phyloP scores from a whole-genome alignment of 1,140 invertebrate species.

The Heliconius nattereri region DNA sequence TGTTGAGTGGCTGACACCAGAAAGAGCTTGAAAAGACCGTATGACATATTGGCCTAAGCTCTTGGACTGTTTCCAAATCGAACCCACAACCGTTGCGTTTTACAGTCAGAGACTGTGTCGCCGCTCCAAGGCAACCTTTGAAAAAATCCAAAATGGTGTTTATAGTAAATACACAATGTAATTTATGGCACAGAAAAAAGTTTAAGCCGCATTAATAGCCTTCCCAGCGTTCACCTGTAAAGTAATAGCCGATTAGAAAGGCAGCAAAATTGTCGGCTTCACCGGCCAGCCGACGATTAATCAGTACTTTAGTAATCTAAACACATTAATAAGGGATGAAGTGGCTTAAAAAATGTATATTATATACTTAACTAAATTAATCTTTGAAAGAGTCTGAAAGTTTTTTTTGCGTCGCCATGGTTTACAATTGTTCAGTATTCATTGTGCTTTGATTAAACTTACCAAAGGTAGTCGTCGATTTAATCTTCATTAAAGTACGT shows the following conservation, averaged over 20 bases:
- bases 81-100: too few species aligned
- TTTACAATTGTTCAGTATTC: neutral
- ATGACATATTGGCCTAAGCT: too few species aligned
- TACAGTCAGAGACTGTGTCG: too few species aligned
- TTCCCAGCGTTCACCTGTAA: slow-evolving; percentile 7
- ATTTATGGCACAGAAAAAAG: slow-evolving; percentile 4
- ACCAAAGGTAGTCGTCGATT: neutral
- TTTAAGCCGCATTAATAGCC: slow-evolving; percentile 22
- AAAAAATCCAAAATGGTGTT: too few species aligned
- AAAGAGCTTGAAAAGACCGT: too few species aligned
- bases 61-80: too few species aligned
- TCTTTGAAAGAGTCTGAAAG: neutral
- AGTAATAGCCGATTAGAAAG: slow-evolving; percentile 18
- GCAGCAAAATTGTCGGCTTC: slow-evolving; percentile 23
- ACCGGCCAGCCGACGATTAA: slow-evolving; percentile 13
- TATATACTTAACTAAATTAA: slow-evolving; percentile 1
- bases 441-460: neutral
- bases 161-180: slow-evolving; percentile 2
- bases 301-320: slow-evolving; percentile 24
- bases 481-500: too few species aligned
- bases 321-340: slow-evolving; percentile 13
- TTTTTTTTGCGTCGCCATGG: neutral
- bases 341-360: neutral
- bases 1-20: too few species aligned
- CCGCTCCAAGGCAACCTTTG: too few species aligned